These are phyloP conservation scores for Stenodera caucasica DNA, from an alignment of 2,888 invertebrate species.

Conservation along the genomic window DNA sequence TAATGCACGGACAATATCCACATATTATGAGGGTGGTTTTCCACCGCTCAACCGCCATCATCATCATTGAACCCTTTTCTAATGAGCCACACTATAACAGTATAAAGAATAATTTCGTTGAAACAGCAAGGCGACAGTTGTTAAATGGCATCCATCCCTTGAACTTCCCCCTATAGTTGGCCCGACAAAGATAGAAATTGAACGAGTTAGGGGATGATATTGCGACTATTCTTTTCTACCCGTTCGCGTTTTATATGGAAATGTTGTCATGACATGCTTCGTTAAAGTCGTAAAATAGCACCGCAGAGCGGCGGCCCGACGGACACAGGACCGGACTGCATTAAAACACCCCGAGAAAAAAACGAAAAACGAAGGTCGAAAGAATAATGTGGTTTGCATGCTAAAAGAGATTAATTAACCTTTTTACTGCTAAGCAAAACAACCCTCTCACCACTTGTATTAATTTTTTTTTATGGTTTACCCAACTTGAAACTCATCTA, in stretches of 20 bases:
- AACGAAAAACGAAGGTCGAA: constrained; percentile 39
- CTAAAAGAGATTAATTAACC: constrained; percentile 53
- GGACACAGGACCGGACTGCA: constrained; percentile 49
- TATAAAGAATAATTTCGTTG: constrained; percentile 45
- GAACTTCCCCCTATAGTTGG: constrained; percentile 41
- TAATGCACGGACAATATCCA: constrained; percentile 15
- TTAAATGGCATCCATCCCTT: constrained; percentile 48
- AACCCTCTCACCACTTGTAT: constrained; percentile 38
- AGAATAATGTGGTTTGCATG: constrained; percentile 54
- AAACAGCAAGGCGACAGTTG: constrained; percentile 45
- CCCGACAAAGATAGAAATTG: neutral
- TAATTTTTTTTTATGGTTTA: constrained; percentile 32
- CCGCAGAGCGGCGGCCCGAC: constrained; percentile 42
- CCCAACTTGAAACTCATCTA: constrained; percentile 30
- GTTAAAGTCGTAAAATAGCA: constrained; percentile 55
- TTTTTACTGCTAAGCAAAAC: constrained; percentile 49
- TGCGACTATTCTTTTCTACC: constrained; percentile 29
- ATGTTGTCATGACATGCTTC: constrained; percentile 52
- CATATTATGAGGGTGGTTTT: constrained; percentile 12
- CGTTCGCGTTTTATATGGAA: constrained; percentile 44
- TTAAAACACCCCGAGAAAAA: constrained; percentile 31
- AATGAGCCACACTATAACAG: constrained; percentile 34
- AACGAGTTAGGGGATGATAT: constrained; percentile 27
- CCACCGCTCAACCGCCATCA: neutral
- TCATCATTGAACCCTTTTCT: constrained; percentile 19